Evolutionary conservation across 2,113 vertebrate genomes (phyloP).

Genomic region (Leucopsar rothschildi): DNA sequence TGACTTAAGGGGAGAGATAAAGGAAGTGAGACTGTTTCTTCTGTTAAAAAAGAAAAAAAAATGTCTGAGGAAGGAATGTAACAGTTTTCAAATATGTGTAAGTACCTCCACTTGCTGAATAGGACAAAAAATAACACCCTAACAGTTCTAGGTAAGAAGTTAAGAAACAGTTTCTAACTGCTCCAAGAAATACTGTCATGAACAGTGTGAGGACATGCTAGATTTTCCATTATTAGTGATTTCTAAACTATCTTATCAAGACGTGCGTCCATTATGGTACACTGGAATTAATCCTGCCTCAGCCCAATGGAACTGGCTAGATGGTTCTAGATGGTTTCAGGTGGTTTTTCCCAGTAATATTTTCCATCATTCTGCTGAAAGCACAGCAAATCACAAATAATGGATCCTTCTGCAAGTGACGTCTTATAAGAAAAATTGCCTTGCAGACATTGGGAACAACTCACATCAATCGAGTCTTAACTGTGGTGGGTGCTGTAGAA

Average conservation of each 20-base stretch:
- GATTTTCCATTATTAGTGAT: background rate
- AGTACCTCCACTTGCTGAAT: background rate
- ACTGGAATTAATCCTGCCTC: background rate
- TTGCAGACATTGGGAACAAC: background rate
- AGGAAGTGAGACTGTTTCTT: background rate
- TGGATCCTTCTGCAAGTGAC: background rate
- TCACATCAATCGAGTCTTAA: background rate
- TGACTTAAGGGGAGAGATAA: background rate
- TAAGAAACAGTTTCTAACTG: background rate
- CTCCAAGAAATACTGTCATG: background rate
- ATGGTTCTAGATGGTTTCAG: background rate
- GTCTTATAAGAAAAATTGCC: background rate
- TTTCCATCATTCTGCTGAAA: background rate
- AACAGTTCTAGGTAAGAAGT: background rate
- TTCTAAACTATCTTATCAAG: background rate
- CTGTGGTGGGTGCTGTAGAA: background rate
- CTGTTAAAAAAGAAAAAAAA: background rate
- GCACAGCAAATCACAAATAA: background rate
- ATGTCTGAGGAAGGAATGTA: background rate
- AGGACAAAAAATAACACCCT: background rate
- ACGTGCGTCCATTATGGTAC: background rate
- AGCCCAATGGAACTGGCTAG: background rate
- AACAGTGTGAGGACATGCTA: background rate
- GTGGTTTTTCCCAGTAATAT: background rate
- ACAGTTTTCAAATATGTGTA: background rate